These are phyloP conservation scores for Elysia crispata DNA, from an alignment of 2,888 invertebrate species.

Conservation along the genomic window DNA sequence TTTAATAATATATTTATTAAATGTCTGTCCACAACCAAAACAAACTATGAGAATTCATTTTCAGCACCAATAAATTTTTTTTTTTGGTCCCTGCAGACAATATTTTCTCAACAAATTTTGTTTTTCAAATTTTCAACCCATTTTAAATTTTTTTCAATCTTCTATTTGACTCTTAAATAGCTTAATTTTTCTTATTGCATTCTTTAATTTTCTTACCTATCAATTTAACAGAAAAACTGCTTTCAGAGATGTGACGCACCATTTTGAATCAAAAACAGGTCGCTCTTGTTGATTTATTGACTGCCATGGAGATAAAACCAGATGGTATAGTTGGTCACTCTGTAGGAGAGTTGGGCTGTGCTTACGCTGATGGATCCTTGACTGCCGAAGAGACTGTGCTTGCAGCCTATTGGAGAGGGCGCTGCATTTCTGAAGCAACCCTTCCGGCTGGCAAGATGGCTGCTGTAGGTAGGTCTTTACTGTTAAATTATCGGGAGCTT, in stretches of 20 bases:
- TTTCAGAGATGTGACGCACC: background rate
- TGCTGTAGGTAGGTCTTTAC: constrained; percentile 73
- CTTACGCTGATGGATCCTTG: constrained; percentile 96
- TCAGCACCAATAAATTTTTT: too few species aligned
- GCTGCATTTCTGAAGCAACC: constrained; percentile 74
- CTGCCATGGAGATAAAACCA: constrained; percentile 86
- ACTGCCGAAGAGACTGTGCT: constrained; percentile 95
- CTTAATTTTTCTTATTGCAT: background rate
- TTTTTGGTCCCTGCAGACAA: too few species aligned
- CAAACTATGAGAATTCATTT: too few species aligned
- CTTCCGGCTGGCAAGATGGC: constrained; percentile 76
- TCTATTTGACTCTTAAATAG: too few species aligned
- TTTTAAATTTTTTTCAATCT: background rate
- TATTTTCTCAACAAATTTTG: too few species aligned
- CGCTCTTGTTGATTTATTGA: constrained; percentile 92
- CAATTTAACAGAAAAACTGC: background rate
- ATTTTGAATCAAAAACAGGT: constrained; percentile 79
- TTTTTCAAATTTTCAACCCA: background rate
- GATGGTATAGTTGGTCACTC: constrained; percentile 98
- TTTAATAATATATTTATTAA: too few species aligned
- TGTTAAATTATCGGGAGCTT: background rate
- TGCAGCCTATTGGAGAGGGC: constrained; percentile 91
- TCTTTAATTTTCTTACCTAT: background rate
- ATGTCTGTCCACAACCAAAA: too few species aligned
- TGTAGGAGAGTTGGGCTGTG: constrained; percentile 95